Percentiles rank a stretch among this genome's conserved stretches.
Evolutionary conservation across 2,888 invertebrate genomes (phyloP).

Genomic region (Myathropa florea): DNA sequence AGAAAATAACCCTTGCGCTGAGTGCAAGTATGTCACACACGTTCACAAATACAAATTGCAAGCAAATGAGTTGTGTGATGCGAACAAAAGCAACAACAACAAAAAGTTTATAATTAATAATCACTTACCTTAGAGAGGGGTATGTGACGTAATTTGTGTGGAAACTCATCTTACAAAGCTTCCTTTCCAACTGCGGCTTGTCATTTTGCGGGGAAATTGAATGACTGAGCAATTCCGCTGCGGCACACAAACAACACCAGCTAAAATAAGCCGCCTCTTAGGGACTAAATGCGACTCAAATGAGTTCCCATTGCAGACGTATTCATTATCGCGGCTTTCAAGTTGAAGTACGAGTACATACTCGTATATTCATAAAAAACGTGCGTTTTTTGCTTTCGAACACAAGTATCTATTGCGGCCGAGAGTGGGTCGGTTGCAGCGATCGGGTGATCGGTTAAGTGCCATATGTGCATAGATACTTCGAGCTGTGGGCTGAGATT

Average conservation of each 20-base stretch:
- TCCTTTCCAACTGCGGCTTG: constrained; percentile 5
- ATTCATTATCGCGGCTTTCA: not conserved
- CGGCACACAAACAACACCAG: not conserved
- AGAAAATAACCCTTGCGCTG: not conserved
- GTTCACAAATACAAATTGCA: not conserved
- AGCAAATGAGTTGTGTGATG: not conserved
- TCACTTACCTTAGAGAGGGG: constrained; percentile 26
- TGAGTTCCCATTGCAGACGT: not conserved
- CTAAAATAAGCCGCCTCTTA: not conserved
- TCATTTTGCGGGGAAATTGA: constrained; percentile 3
- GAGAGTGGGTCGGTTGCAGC: not conserved
- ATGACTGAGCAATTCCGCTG: not conserved
- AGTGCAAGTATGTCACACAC: constrained; percentile 14
- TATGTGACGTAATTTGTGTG: constrained; percentile 22
- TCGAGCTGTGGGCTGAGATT: not conserved
- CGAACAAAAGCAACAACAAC: not conserved
- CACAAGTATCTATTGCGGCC: constrained; percentile 5
- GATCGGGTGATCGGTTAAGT: constrained; percentile 39
- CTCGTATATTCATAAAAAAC: not conserved
- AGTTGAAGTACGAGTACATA: not conserved
- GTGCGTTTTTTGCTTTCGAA: not conserved
- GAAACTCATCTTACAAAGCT: not conserved
- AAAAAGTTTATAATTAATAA: constrained; percentile 28
- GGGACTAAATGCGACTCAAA: not conserved
- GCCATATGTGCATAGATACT: not conserved